Evolutionary conservation across 2,113 vertebrate genomes (phyloP).

Genomic region (Xyliphius kryptos): DNA sequence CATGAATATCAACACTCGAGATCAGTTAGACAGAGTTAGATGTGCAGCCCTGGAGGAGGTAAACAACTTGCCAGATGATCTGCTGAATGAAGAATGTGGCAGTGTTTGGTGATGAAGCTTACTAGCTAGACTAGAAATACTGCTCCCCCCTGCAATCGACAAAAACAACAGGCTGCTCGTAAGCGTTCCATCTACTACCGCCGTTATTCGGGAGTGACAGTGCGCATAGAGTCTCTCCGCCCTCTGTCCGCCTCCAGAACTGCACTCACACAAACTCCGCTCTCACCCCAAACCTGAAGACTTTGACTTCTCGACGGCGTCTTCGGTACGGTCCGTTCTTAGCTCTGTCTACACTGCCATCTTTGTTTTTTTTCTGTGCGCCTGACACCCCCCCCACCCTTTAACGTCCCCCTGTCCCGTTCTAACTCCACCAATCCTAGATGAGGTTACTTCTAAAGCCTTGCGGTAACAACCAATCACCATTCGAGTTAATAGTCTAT

Average conservation of each 20-base stretch:
- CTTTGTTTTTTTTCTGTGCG: slow-evolving; percentile 69
- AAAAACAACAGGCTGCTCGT: slow-evolving; percentile 61
- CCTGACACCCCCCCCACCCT: slow-evolving; percentile 31
- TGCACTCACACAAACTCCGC: slow-evolving; percentile 10
- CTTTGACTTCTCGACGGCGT: slow-evolving; percentile 42
- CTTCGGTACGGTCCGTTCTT: slow-evolving; percentile 56
- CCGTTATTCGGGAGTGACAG: slow-evolving; percentile 63
- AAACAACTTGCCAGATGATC: too few species aligned
- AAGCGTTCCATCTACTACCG: slow-evolving; percentile 47
- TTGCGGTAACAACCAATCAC: slow-evolving; percentile 32
- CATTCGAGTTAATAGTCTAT: slow-evolving; percentile 35
- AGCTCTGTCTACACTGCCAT: slow-evolving; percentile 70
- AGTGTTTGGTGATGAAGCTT: slow-evolving; percentile 39
- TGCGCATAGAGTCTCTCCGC: slow-evolving; percentile 44
- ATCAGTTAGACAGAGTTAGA: too few species aligned
- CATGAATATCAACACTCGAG: too few species aligned
- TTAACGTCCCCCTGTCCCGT: slow-evolving; percentile 39
- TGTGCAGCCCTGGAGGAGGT: too few species aligned
- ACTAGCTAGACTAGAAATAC: slow-evolving; percentile 49
- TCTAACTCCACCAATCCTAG: slow-evolving; percentile 48
- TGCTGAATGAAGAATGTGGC: not conserved
- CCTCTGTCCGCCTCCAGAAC: slow-evolving; percentile 45
- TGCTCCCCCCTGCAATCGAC: slow-evolving; percentile 51
- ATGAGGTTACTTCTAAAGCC: slow-evolving; percentile 37
- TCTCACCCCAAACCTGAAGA: slow-evolving; percentile 39